Evolutionary conservation across 1,140 invertebrate species (phyloP).

Genomic region (Lasioglossum albipes): DNA sequence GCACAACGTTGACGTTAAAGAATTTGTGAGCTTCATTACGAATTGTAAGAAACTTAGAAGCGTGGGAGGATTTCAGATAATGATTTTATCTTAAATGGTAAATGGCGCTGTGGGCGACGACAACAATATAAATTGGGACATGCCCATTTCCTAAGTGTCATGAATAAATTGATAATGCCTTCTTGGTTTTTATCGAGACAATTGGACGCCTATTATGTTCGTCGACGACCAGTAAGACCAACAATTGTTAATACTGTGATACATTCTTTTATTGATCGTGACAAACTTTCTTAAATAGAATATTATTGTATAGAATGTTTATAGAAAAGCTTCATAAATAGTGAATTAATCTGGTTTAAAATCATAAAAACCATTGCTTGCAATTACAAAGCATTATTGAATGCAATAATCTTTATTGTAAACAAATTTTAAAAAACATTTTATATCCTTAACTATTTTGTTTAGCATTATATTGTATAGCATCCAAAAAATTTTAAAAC

Average conservation of each 20-base stretch:
- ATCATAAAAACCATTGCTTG: too few relatives aligned
- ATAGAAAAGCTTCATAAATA: too few relatives aligned
- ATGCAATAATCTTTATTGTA: too few relatives aligned
- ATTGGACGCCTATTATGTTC: constrained; percentile 9
- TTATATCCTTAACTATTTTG: too few relatives aligned
- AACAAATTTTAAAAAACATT: too few relatives aligned
- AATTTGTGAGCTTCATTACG: neutral
- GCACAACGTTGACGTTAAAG: neutral
- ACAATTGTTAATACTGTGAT: neutral
- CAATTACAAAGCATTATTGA: too few relatives aligned
- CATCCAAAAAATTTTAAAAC: too few relatives aligned
- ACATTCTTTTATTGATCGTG: neutral
- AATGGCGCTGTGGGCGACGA: neutral
- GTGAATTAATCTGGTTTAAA: too few relatives aligned
- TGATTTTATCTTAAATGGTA: neutral
- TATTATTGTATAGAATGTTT: too few relatives aligned
- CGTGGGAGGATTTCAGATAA: neutral
- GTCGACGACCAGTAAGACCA: too few relatives aligned
- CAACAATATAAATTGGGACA: constrained; percentile 3
- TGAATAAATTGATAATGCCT: too few relatives aligned
- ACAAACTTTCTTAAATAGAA: neutral
- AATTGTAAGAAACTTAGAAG: constrained; percentile 3
- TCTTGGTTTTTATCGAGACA: neutral
- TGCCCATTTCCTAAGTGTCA: constrained; percentile 8
- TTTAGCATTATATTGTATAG: too few relatives aligned